These are phyloP conservation scores for Petaurus breviceps DNA, from an alignment of 2,113 vertebrate genomes.

Conservation along the genomic window DNA sequence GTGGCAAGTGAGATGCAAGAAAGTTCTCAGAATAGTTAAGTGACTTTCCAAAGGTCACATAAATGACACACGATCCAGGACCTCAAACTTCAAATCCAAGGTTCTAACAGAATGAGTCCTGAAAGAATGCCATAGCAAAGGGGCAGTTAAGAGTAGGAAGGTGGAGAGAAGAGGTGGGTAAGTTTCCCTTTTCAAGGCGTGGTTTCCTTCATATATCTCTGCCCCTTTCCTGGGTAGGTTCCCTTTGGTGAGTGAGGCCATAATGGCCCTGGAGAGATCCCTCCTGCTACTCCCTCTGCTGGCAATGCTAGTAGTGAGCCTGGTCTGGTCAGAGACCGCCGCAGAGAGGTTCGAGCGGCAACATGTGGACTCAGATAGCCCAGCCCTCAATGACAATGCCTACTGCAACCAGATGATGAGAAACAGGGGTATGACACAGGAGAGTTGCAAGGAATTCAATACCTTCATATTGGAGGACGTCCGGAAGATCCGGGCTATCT, in stretches of 20 bases:
- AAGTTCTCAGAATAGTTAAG: neutral
- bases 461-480: slow-evolving; percentile 35
- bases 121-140: neutral
- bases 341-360: slow-evolving; percentile 21
- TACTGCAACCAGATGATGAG: slow-evolving; percentile 55
- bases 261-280: neutral
- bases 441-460: slow-evolving; percentile 29
- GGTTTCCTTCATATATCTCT: neutral
- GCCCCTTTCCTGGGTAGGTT: neutral
- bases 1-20: neutral
- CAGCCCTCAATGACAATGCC: neutral
- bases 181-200: neutral
- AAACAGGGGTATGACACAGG: neutral
- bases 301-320: neutral
- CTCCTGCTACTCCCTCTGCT: neutral
- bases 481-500: neutral
- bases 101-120: neutral
- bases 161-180: neutral
- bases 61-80: neutral
- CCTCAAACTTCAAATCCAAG: neutral
- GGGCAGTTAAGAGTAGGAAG: neutral
- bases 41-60: neutral
- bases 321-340: neutral
- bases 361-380: neutral
- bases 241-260: neutral